Base-by-base conservation (phyloP, 2,888 invertebrate genomes). In the Drosophila nr. perissopoda region DNA sequence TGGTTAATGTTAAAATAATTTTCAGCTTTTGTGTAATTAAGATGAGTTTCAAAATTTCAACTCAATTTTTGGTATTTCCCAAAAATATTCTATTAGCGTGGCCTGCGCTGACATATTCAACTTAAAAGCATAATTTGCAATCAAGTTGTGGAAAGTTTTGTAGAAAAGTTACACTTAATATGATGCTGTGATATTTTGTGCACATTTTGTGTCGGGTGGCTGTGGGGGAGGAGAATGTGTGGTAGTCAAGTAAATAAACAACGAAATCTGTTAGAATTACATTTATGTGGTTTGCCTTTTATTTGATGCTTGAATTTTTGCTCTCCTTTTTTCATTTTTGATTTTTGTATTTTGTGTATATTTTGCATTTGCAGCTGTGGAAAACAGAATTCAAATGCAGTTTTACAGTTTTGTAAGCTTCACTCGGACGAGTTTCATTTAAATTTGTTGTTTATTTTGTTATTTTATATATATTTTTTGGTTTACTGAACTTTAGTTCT, bases 201-300 rank as follows among this genome's bases (percentile, higher is more conserved):
- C 25, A 11, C 25, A 51, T 45, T 34, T 59, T 25, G 33, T 27
- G 31, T 25, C 29, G 21, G 21, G 0, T 13, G 27, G 33, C 8
- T 34, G 11, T 10, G 5, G 29, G 11, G 1, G 27, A 34, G 13
- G 21, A 16, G 2, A 29, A 36, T 38, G 36, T 16, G 21, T 11
- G 6, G 2, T 18, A 4, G 34, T 10, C 51, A 10, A 53, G 36
- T 42, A 74, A 69, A 34, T 69, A 56, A 65, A 60, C 29, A 74
- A 62, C 13, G 49, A 60, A 54, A n/a, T 31, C n/a, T 21, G 36
- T 34, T 48, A 33, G 38, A 58, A 61, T 64, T 89, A 89, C 89
- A 84, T 79, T 87, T 75, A 84, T 89, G 87, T 69, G 70, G 62
- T 81, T 87, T 87, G 87, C 87, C 81, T 73, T 84, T 84, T 87